These are phyloP conservation scores for Semaprochilodus insignis DNA, from an alignment of 2,797 vertebrate genomes.

Conservation along the genomic window DNA sequence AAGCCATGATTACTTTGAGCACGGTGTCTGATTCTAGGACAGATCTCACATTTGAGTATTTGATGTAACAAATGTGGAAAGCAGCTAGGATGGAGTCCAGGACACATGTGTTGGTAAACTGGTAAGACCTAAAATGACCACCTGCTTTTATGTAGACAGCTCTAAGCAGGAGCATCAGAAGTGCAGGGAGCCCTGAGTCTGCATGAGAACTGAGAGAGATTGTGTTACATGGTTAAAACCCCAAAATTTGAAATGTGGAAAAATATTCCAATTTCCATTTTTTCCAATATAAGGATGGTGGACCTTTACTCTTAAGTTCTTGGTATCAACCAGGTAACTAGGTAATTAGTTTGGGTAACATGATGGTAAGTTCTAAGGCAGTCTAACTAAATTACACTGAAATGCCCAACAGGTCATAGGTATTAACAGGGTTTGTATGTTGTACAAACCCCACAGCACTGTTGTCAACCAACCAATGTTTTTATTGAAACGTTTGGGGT, in stretches of 20 bases:
- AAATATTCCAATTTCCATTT: background rate
- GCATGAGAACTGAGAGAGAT: background rate
- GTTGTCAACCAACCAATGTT: too few species aligned
- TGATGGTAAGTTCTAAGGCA: too few species aligned
- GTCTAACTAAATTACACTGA: too few species aligned
- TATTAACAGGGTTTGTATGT: too few species aligned
- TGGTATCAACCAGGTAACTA: too few species aligned
- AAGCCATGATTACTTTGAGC: background rate
- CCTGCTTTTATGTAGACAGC: background rate
- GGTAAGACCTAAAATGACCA: background rate
- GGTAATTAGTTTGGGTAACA: too few species aligned
- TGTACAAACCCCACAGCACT: too few species aligned
- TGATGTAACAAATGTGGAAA: background rate
- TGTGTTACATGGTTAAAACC: background rate
- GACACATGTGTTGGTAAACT: slow-evolving; percentile 25
- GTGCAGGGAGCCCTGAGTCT: background rate
- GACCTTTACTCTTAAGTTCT: too few species aligned
- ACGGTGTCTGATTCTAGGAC: background rate
- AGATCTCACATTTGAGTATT: background rate
- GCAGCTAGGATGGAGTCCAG: slow-evolving; percentile 20
- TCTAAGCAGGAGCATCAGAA: background rate
- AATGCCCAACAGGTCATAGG: too few species aligned
- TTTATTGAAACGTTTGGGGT: too few species aligned
- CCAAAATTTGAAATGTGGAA: background rate
- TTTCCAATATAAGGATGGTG: too few species aligned